Evolutionary conservation across 2,888 invertebrate genomes (phyloP), one percentile per base, ranked within the genome.

Genomic region (Synanthedon andrenaeformis): DNA sequence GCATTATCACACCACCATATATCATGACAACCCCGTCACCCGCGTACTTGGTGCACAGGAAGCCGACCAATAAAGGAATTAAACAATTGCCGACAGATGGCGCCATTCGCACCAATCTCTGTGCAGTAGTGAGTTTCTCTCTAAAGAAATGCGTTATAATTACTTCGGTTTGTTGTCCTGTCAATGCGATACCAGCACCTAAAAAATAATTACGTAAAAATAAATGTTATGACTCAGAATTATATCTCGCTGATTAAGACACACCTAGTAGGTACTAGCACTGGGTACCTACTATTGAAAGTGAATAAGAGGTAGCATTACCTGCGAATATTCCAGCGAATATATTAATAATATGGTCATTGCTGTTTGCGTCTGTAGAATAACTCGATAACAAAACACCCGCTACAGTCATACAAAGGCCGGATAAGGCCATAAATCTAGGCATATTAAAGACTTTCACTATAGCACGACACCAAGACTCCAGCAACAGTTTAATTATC

Each of bases 391-490:
- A 70, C 51, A 91, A 65, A 1, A 91, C 79, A 11, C 91, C 91
- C 1, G 90, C 89, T 52, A 90, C 90, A 0, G 88, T 89, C 61
- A 91, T 62, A 62, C 90, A 90, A 42, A 90, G 81, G 3, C 90
- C 91, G 2, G 89, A 78, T 48, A 89, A 74, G 1, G 89, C 88
- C 61, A 90, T 89, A 49, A 90, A 81, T 56, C 90, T 72, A 1
- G 91, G 90, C 89, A 90, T 90, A 57, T 88, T 88, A 67, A 89
- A 89, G 48, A 79, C 77, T 58, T 85, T 86, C 58, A 90, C 89
- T 52, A 92, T 74, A 10, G 85, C 84, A 52, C 89, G 73, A 57
- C 89, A 86, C 87, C 90, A 89, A 4, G 91, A 91, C 69, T 92
- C 92, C 76, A 82, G 61, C 54, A 91, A 76, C 50, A 89, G 81